phyloP scores from a whole-genome alignment of 1,140 invertebrate species.

The Euwallacea fornicatus region DNA sequence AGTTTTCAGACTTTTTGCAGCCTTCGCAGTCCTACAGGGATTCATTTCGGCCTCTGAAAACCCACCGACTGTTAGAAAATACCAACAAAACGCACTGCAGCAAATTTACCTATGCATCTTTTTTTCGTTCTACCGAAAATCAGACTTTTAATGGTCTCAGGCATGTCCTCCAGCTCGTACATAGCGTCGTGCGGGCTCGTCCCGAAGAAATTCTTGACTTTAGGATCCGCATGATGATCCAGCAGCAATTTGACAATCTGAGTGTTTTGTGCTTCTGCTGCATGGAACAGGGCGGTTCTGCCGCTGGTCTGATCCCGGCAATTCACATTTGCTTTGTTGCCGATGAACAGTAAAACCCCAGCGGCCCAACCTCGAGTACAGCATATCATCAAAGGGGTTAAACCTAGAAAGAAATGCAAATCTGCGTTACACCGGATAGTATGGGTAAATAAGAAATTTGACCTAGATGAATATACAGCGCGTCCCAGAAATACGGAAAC shows the following conservation, averaged over 20 bases:
- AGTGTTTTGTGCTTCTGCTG: slow-evolving; percentile 44
- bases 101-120: slow-evolving; percentile 18
- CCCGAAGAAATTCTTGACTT: slow-evolving; percentile 48
- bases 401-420: slow-evolving; percentile 35
- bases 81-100: background rate
- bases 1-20: slow-evolving; percentile 32
- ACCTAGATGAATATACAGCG: background rate
- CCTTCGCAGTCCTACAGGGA: slow-evolving; percentile 22
- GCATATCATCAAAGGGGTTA: slow-evolving; percentile 47
- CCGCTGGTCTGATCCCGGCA: slow-evolving; percentile 47
- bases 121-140: slow-evolving; percentile 43
- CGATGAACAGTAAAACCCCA: slow-evolving; percentile 39
- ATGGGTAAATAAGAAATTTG: background rate
- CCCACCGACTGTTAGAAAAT: background rate
- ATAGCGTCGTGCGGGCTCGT: slow-evolving; percentile 49
- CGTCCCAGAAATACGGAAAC: background rate
- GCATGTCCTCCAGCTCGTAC: slow-evolving; percentile 48
- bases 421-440: background rate
- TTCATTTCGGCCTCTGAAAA: slow-evolving; percentile 35
- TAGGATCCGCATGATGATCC: slow-evolving; percentile 42
- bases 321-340: slow-evolving; percentile 41
- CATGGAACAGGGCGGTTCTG: slow-evolving; percentile 47
- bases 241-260: slow-evolving; percentile 44
- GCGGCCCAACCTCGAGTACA: slow-evolving; percentile 38
- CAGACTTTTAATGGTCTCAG: slow-evolving; percentile 41